Base-by-base conservation (phyloP, 2,113 vertebrate genomes). In the Pituophis catenifer region DNA sequence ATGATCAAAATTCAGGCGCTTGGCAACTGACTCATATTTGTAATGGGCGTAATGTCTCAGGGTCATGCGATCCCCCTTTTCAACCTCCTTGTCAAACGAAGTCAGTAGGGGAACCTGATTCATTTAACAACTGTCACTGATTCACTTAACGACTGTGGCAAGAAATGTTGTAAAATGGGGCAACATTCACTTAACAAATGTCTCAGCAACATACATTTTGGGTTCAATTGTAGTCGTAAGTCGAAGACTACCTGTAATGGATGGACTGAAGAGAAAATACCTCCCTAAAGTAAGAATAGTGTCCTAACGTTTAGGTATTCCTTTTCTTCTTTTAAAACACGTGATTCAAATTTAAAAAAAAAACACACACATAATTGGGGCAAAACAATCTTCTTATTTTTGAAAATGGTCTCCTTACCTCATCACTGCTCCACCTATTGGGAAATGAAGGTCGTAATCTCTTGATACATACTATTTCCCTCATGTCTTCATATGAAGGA, bases 401-500 rank as follows among this genome's bases (percentile, higher is more conserved):
- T 54, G 29, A 89, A 52, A 33, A 55, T 90, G 57, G 33, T 1
- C 0, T 93, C 54, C 0, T 94, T 96, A 99, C 99, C 99, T 99
- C 99, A 85, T 99, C 99, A 2, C 99, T 99, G 94, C 98, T 99
- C 99, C 99, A 99, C 89, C 99, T 98, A 96, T 99, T 99, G 86
- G 99, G 99, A 95, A 99, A 99, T 0, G 99, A 99, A 4, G 99
- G 99, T 0, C 99, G 98, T 7, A 98, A 97, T 86, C 98, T 98
- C 97, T 99, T 99, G 95, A 99, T 98, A 96, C 99, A 99, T 55
- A 99, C 99, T 0, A 98, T 98, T 96, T 99, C 99, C 81, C 99
- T 97, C 99, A 99, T 99, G 97, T 99, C 99, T 96, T 99, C 99
- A 0, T 99, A 99, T 0, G 99, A 99, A 19, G 99, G 99, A 95